Evolutionary conservation across 2,888 invertebrate species (phyloP), one percentile per base, ranked within the genome.

Genomic region (Chymomyza procnemis): DNA sequence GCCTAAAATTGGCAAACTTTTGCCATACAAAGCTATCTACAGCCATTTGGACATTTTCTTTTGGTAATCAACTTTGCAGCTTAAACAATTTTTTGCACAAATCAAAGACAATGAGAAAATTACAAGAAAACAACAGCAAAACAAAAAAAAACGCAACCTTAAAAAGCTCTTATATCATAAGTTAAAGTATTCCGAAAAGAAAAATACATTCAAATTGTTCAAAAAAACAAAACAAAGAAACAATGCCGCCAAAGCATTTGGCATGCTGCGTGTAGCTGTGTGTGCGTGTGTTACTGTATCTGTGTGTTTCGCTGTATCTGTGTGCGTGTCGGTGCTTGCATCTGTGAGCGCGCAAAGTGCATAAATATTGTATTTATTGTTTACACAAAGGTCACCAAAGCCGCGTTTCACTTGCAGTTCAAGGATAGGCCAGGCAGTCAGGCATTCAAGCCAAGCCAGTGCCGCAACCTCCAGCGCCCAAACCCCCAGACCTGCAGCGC

Each of bases 321-420:
- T 41, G 34, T 41, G 26, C 8, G 26, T 26, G 26, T n/a, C n/a
- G n/a, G n/a, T n/a, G 30, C 6, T 3, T 30, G 30, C 6, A 30
- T 30, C 30, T 41, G 34, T 41, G 2, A 12, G 34, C 34, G 34
- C 34, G 34, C 34, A 41, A 68, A 71, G 69, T 66, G 68, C 71
- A 75, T 73, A 66, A 71, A 75, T 66, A 75, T 73, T 71, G 67
- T 62, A 71, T 62, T 67, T 65, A 64, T 55, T 71, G 64, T 64
- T 68, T 70, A 60, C 70, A 47, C 46, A 69, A 69, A 76, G 74
- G 76, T 69, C 66, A 56, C 41, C 48, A 21, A 34, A 58, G 41
- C 61, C 57, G 60, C 66, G 57, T 58, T 63, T 72, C 65, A 22
- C 52, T 55, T 64, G 21, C 65, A 74, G 74, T 74, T 76, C 74